Evolutionary conservation across 2,888 invertebrate genomes (phyloP).

Genomic region (Vesta saturnalis): DNA sequence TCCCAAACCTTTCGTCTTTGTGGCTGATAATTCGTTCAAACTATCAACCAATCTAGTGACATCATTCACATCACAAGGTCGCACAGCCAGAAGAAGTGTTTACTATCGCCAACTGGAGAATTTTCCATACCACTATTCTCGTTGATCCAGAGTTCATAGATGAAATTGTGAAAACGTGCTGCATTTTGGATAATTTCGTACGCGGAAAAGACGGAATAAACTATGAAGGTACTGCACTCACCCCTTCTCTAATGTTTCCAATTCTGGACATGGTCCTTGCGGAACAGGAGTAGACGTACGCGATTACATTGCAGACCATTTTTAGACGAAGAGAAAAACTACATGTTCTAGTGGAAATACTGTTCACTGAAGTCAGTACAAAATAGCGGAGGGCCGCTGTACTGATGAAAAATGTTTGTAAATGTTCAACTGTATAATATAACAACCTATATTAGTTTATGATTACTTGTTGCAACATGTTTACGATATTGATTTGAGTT

Average conservation of each 20-base stretch:
- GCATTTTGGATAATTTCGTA: slow-evolving; percentile 14
- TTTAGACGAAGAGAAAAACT: no score
- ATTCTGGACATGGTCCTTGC: neutral
- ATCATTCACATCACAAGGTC: slow-evolving; percentile 6
- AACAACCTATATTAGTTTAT: no score
- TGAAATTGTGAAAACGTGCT: slow-evolving; percentile 2
- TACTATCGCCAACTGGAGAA: slow-evolving; percentile 14
- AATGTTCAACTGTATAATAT: no score
- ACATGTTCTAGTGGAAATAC: no score
- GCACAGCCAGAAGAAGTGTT: neutral
- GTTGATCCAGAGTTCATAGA: neutral
- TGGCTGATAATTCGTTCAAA: slow-evolving; percentile 24
- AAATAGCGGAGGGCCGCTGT: no score
- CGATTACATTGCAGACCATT: neutral
- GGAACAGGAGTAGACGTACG: neutral
- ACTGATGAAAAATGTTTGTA: no score
- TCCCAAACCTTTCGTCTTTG: neutral
- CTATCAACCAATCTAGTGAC: slow-evolving; percentile 3
- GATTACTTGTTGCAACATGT: no score
- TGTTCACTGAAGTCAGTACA: no score
- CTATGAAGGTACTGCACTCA: neutral
- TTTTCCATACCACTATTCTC: slow-evolving; percentile 7
- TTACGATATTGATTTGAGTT: no score
- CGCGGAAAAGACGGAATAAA: slow-evolving; percentile 3
- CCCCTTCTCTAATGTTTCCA: neutral